Evolutionary conservation across 2,888 invertebrate species (phyloP).

Genomic region (Torymus tubicola): DNA sequence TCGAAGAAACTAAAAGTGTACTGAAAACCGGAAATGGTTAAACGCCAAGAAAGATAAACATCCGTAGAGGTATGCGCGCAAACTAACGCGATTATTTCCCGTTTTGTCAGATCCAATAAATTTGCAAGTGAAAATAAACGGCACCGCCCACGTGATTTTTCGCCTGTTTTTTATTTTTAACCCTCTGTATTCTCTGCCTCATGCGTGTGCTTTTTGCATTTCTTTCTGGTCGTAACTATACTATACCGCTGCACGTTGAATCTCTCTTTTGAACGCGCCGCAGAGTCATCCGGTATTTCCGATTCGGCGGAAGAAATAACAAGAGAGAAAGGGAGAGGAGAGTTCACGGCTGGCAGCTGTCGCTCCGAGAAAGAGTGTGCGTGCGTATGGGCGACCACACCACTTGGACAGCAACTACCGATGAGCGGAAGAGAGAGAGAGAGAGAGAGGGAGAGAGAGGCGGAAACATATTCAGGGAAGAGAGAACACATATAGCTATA

Average conservation of each 20-base stretch:
- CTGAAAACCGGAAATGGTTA: no score
- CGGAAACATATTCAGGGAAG: background rate
- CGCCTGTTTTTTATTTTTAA: no score
- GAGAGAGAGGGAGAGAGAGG: background rate
- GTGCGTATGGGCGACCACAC: no score
- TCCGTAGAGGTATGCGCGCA: background rate
- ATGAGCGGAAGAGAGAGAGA: background rate
- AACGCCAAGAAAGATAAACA: no score
- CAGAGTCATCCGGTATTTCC: background rate
- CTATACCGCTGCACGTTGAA: background rate
- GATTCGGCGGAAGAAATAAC: background rate
- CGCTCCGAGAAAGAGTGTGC: no score
- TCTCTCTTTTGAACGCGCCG: background rate
- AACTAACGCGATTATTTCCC: background rate
- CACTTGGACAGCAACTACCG: no score
- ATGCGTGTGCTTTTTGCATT: no score
- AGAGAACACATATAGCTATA: background rate
- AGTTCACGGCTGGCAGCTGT: no score
- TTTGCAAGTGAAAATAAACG: background rate
- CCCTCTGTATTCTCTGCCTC: no score
- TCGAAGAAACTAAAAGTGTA: no score
- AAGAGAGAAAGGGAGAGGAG: no score
- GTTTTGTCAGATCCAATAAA: background rate
- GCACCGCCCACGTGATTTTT: conserved; percentile 1
- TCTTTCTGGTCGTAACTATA: no score